Evolutionary conservation across 2,888 invertebrate genomes (phyloP), one percentile per base, ranked within the genome.

Genomic region (Petrophora chlorosata): DNA sequence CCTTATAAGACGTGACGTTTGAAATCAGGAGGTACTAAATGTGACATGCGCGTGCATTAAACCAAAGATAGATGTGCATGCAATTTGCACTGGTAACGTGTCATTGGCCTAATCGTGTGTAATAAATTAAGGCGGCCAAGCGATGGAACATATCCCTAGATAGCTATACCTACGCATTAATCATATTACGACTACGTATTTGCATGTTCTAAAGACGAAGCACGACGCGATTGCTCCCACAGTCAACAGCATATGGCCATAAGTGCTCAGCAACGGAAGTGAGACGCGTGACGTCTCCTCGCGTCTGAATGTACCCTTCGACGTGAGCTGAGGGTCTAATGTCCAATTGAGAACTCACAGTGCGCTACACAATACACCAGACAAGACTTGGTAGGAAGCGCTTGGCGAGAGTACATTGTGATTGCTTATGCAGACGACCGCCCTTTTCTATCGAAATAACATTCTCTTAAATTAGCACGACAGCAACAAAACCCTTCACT

Each of bases 281-380:
- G 67, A 56, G 68, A 76, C 77, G 80, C 87, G 85, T 88, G 88
- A 85, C 76, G 82, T 73, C 79, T 79, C 67, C 67, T 57, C 61
- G 57, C 61, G 67, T 69, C 72, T 70, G 70, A 73, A 45, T 25
- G 49, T 73, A 71, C 70, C 72, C 67, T 60, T 63, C 69, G 71
- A 87, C 88, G 88, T 89, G 88, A 83, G 76, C 63, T 64, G 82
- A 59, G 59, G 71, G 53, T 53, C 50, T 76, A 79, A 84, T 82
- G 69, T 58, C 48, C 59, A 63, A 59, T 67, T 67, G 63, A 65
- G 63, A 65, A 69, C 59, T 63, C 61, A 48, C 58, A 66, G 59
- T 60, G 55, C 59, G 66, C 61, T 65, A 59, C 53, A 55, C 52
- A 57, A 56, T 56, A 59, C 40, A 48, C 35, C 34, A 59, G 57